These are phyloP conservation scores for Chlorops oryzae DNA, from an alignment of 1,140 invertebrate genomes.

Conservation along the genomic window DNA sequence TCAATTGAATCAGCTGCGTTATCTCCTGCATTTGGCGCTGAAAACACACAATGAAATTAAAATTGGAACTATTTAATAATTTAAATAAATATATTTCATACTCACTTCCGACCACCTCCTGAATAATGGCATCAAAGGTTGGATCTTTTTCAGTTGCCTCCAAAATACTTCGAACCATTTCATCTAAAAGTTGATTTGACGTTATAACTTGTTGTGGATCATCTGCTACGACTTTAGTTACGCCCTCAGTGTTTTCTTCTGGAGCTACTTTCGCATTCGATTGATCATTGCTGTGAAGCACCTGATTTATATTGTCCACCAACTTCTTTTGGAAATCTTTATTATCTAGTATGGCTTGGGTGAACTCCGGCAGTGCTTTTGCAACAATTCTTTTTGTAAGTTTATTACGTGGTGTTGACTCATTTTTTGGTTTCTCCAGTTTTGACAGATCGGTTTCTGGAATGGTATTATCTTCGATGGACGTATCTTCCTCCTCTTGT, in stretches of 20 bases:
- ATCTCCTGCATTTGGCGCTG: too few species aligned
- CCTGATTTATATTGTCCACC: constrained; percentile 38
- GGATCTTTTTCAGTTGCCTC: constrained; percentile 43
- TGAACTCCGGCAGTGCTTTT: constrained; percentile 23
- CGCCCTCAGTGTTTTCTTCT: neutral
- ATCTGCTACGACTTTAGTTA: neutral
- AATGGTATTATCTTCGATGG: neutral
- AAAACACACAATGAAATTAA: too few species aligned
- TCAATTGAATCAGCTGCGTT: too few species aligned
- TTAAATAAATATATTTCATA: neutral
- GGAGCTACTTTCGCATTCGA: neutral
- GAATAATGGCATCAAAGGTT: constrained; percentile 35
- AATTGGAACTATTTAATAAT: too few species aligned
- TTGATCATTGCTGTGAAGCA: constrained; percentile 22
- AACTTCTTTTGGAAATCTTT: constrained; percentile 34
- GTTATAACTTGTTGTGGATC: constrained; percentile 3
- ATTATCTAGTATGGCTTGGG: constrained; percentile 35
- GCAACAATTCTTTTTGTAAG: constrained; percentile 2
- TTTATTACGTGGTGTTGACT: constrained; percentile 12
- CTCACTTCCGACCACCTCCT: constrained; percentile 31
- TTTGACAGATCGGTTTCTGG: neutral
- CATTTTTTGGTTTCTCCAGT: constrained; percentile 7
- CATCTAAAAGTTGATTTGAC: constrained; percentile 23
- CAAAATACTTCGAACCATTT: constrained; percentile 36
- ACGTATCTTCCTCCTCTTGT: neutral